A percentile compares a stretch with the other conserved stretches of the same genome.
These are phyloP conservation scores for Acrobeloides nanus DNA, from an alignment of 2,888 invertebrate genomes.

Conservation along the genomic window DNA sequence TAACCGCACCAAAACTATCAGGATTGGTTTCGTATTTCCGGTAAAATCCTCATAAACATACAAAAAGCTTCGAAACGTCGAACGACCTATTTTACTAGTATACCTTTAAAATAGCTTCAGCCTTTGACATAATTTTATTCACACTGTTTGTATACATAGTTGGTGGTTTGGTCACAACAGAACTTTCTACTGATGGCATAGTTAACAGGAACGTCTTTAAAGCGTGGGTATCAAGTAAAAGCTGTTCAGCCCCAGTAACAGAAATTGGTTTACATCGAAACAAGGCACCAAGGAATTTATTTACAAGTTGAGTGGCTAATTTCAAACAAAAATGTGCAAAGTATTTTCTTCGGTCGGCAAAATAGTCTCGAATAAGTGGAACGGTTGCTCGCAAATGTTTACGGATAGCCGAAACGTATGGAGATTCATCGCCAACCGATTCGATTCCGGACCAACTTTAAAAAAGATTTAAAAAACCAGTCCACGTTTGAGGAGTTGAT, in stretches of 20 bases:
- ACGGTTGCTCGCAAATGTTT: slow-evolving; percentile 76
- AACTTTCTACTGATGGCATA: slow-evolving; percentile 82
- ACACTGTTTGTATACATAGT: slow-evolving; percentile 65
- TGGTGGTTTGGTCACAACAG: slow-evolving; percentile 47
- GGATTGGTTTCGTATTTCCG: too few relatives aligned
- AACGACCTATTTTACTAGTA: too few relatives aligned
- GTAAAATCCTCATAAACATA: too few relatives aligned
- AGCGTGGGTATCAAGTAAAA: slow-evolving; percentile 64
- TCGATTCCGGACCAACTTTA: slow-evolving; percentile 76
- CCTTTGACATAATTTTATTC: slow-evolving; percentile 84
- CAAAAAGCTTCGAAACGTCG: not conserved
- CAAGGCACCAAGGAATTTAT: slow-evolving; percentile 76
- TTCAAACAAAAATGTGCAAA: slow-evolving; percentile 95
- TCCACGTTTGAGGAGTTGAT: too few relatives aligned
- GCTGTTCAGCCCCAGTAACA: slow-evolving; percentile 82
- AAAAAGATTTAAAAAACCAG: slow-evolving; percentile 8
- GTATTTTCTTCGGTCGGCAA: slow-evolving; percentile 85
- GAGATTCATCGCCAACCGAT: slow-evolving; percentile 90
- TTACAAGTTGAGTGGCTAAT: slow-evolving; percentile 84
- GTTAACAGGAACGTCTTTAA: slow-evolving; percentile 76
- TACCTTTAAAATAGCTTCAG: slow-evolving; percentile 92
- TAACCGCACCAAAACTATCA: too few relatives aligned
- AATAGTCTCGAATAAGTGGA: slow-evolving; percentile 73
- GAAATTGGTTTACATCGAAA: slow-evolving; percentile 47
- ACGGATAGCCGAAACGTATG: slow-evolving; percentile 82